Evolutionary conservation across 2,888 invertebrate genomes (phyloP).

Genomic region (Rotaria magnacalcarata): DNA sequence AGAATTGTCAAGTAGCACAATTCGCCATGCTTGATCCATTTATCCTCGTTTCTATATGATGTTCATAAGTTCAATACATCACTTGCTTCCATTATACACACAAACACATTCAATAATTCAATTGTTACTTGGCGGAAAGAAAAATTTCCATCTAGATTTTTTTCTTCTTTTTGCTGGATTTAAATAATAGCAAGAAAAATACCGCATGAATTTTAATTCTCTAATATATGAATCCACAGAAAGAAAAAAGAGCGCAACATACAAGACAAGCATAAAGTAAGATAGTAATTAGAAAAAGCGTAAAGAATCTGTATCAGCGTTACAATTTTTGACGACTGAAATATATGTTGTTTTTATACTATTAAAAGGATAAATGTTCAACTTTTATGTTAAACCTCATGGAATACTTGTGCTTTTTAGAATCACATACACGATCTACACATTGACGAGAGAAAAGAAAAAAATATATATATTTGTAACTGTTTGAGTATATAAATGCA

Average conservation of each 20-base stretch:
- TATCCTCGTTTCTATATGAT: no score
- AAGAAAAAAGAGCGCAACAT: not conserved
- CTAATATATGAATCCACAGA: not conserved
- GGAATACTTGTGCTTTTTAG: not conserved
- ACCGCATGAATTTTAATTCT: not conserved
- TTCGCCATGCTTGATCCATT: no score
- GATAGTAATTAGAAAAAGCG: not conserved
- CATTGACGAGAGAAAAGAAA: not conserved
- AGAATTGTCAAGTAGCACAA: no score
- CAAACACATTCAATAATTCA: no score
- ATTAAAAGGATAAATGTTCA: not conserved
- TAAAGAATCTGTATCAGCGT: not conserved
- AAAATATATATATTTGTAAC: not conserved
- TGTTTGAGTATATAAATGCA: not conserved
- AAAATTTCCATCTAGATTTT: not conserved
- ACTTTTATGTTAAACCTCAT: not conserved
- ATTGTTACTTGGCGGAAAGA: no score
- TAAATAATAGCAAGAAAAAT: not conserved
- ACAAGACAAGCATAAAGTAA: not conserved
- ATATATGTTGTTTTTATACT: not conserved
- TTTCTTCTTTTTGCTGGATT: not conserved
- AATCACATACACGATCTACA: slow-evolving; percentile 3
- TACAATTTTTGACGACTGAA: not conserved
- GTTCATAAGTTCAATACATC: no score
- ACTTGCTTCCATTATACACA: no score